Evolutionary conservation across 92 coral and sea anemone species (phyloP), one percentile per base, ranked within the genome.

Genomic region (Epizoanthus scotinus): DNA sequence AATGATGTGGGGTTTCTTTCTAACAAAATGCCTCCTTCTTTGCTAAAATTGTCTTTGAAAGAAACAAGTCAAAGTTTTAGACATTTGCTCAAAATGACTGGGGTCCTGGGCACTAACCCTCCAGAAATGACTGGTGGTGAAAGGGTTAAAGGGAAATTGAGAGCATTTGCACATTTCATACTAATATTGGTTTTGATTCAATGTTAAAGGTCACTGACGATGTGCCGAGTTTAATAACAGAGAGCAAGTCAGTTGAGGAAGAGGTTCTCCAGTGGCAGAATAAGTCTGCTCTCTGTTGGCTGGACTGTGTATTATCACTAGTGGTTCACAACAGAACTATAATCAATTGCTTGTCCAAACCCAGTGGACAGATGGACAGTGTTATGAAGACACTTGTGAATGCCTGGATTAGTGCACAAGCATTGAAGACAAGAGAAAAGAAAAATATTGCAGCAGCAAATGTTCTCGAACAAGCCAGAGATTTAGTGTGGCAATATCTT

Each of bases 211-310:
- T 18, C 28, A 65, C 88, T 57, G 42, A 12, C 60, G 27, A 14
- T 21, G 8, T 18, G 12, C 17, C 47, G 47, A 22, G 12, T 60
- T 60, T 59, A 24, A 18, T 6, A 8, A 61, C 17, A 47, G 73
- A 44, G 18, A 53, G 24, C 6, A n/a, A 60, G 17, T 28, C 62
- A 15, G n/a, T 15, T 22, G 14, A 18, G 50, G 88, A 73, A 22
- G 64, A 60, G 24, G 83, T 82, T 27, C 18, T 95, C 28, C 91
- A 95, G 34, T 95, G 99, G 99, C 73, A 82, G 21, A 95, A 95
- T 80, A 82, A 74, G n/a, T 86, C 83, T 70, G 85, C 95, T 18
- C 63, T 95, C 19, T 95, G 99, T 56, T 95, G 99, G 99, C 63
- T 95, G 52, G 90, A 95, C 69, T 85, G 94, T 67, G 70, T 84